phyloP scores from a whole-genome alignment of 2,113 vertebrate species.

The Tylochromis polylepis region DNA sequence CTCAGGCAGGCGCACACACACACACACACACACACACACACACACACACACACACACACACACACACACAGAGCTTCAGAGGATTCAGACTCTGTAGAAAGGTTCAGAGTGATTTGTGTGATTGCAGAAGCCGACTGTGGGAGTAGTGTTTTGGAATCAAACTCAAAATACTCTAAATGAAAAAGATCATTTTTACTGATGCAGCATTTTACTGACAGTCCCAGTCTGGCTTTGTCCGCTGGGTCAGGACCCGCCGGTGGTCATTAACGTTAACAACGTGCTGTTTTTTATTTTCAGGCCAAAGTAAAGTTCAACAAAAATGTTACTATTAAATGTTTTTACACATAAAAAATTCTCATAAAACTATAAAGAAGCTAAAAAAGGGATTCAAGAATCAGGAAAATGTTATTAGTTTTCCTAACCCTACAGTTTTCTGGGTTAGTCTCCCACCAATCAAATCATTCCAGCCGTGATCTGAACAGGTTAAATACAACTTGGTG shows the following conservation, averaged over 20 bases:
- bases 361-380: too few species aligned
- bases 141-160: too few species aligned
- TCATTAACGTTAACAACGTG: rapidly evolving
- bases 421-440: too few species aligned
- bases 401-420: neutral
- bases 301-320: neutral
- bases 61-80: too few species aligned
- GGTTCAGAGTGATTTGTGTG: neutral
- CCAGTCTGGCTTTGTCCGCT: neutral
- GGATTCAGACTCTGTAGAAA: neutral
- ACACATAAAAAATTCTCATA: too few species aligned
- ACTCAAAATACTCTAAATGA: too few species aligned
- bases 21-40: too few species aligned
- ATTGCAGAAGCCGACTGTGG: neutral
- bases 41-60: too few species aligned
- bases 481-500: rapidly evolving
- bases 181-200: neutral
- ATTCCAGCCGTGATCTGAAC: too few species aligned
- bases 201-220: neutral
- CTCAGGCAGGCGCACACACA: too few species aligned
- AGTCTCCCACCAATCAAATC: too few species aligned
- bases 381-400: too few species aligned
- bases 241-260: neutral
- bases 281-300: neutral
- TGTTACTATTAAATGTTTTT: neutral